phyloP scores from a whole-genome alignment of 2,113 vertebrate genomes.

The Coptodon rendalli region DNA sequence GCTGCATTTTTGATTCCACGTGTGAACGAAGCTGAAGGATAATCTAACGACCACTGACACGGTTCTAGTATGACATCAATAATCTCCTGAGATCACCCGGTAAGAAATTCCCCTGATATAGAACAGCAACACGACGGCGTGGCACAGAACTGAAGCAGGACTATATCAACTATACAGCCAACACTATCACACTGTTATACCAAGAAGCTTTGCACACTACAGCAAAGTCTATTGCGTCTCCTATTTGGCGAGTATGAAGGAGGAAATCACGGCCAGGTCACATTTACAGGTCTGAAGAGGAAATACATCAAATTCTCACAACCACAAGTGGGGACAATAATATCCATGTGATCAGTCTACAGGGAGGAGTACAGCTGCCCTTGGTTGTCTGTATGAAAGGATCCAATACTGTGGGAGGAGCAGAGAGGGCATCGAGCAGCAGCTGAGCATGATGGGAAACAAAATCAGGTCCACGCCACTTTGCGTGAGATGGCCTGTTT shows the following conservation, averaged over 20 bases:
- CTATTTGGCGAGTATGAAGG: not conserved
- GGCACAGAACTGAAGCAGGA: constrained; percentile 39
- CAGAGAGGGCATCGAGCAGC: not conserved
- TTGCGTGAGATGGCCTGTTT: constrained; percentile 77
- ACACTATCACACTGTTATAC: constrained; percentile 15
- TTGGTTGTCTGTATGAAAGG: not conserved
- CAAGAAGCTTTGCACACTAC: constrained; percentile 29
- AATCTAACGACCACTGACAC: not conserved
- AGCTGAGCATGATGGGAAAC: not conserved
- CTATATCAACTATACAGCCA: constrained; percentile 21
- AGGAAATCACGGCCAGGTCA: not conserved
- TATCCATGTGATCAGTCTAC: constrained; percentile 5
- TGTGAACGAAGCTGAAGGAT: not conserved
- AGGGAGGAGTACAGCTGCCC: not conserved
- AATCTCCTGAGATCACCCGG: constrained; percentile 65
- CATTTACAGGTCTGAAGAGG: constrained; percentile 40
- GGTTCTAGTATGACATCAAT: constrained; percentile 62
- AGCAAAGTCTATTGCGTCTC: constrained; percentile 1
- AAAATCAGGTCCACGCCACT: constrained; percentile 72
- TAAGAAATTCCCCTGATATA: constrained; percentile 43
- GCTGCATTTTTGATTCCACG: not conserved
- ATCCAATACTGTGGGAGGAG: not conserved
- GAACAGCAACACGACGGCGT: constrained; percentile 12
- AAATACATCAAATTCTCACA: constrained; percentile 31
- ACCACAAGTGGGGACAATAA: not conserved